These are phyloP conservation scores for Macquaria australasica DNA, from an alignment of 2,113 vertebrate genomes.

Conservation along the genomic window DNA sequence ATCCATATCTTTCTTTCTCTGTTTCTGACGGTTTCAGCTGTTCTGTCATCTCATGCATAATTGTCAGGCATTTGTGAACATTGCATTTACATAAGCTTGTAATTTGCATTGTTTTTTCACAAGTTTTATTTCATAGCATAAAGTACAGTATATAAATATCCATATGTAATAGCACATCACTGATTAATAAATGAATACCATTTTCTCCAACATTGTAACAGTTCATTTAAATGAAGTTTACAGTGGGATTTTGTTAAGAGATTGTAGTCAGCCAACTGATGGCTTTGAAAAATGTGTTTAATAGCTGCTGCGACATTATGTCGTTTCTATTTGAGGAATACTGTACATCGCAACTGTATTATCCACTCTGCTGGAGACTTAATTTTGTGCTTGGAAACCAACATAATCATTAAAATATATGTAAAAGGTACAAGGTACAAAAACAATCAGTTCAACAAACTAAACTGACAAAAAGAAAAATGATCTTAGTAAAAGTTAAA, in stretches of 20 bases:
- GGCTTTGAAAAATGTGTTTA: slow-evolving; percentile 6
- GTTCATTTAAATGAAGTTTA: background rate
- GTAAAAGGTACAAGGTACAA: background rate
- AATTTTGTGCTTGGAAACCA: slow-evolving; percentile 33
- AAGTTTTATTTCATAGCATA: slow-evolving; percentile 53
- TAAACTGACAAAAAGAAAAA: background rate
- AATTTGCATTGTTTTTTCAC: background rate
- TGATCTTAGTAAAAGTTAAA: background rate
- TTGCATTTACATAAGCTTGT: background rate
- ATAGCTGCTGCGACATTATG: background rate
- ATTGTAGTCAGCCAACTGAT: background rate
- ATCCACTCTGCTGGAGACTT: slow-evolving; percentile 5
- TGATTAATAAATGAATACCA: slow-evolving; percentile 29
- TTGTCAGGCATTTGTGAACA: background rate
- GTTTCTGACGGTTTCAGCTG: background rate
- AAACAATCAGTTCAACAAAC: background rate
- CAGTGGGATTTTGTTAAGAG: background rate
- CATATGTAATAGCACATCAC: slow-evolving; percentile 10
- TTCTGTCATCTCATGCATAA: background rate
- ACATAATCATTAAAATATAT: slow-evolving; percentile 4
- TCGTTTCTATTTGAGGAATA: background rate
- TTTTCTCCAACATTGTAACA: slow-evolving; percentile 6
- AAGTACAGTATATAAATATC: slow-evolving; percentile 38
- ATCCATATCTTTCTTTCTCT: background rate
- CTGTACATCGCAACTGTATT: background rate